Evolutionary conservation across 2,113 vertebrate species (phyloP), one percentile per base, ranked within the genome.

Genomic region (Burhinus oedicnemus): DNA sequence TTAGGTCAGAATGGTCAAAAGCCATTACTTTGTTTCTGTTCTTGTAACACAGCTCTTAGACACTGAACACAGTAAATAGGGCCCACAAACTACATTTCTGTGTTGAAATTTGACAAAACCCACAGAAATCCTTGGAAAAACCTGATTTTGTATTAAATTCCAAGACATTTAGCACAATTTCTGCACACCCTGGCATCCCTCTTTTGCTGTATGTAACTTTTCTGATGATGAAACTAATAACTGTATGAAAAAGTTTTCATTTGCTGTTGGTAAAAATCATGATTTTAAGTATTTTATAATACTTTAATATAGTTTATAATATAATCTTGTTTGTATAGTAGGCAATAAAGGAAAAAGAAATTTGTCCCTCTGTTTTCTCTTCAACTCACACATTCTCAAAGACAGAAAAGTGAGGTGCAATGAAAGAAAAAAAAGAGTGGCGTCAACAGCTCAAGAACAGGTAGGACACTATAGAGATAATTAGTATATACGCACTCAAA

Each of bases 401-500:
- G 58, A 52, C 40, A 89, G 58, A 96, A 93, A 75, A 69, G 27
- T 61, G 38, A 78, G 42, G 11, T 54, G 34, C 11, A 62, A 26
- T 11, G 32, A 49, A 72, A 83, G 8, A 44, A 83, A 77, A 49
- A 27, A 42, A 57, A 51, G 2, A 54, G 29, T 51, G 27, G 11
- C 2, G 2, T 82, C 74, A 90, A 26, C 40, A 89, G 40, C 80
- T 90, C 42, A 69, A 64, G 75, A 96, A 71, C 15, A 84, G 69
- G 78, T 69, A 94, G 83, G 89, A 94, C 51, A 84, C 64, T 72
- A 65, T 11, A n/a, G 82, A 84, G 93, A 93, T 93, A 82, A 96
- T 95, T 78, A 80, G 40, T 92, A 78, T n/a, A 80, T 51, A 94
- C 91, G 81, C 97, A 94, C 77, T 93, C 77, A 95, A 95, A 87